Evolutionary conservation across 2,888 invertebrate genomes (phyloP).

Genomic region (Omphaloscelis lunosa): DNA sequence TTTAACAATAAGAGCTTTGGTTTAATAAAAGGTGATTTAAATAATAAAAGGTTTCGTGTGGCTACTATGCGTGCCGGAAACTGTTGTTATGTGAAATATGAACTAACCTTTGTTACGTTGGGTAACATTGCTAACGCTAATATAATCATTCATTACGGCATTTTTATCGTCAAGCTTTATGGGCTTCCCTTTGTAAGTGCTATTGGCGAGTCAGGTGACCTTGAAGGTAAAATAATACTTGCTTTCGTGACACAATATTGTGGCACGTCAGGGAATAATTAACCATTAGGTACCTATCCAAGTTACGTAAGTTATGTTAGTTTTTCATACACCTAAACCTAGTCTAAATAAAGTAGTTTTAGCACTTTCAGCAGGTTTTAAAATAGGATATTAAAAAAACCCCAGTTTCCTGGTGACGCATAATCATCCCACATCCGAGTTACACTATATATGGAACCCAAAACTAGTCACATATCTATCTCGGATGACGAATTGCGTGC

Average conservation of each 20-base stretch:
- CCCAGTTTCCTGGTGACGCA: conserved; percentile 14
- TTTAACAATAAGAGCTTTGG: conserved; percentile 5
- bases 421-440: conserved; percentile 35
- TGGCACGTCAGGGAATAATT: conserved; percentile 26
- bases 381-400: conserved; percentile 9
- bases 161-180: conserved; percentile 32
- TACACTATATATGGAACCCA: conserved; percentile 19
- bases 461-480: conserved; percentile 17
- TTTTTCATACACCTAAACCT: neutral
- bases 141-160: conserved; percentile 48
- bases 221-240: conserved; percentile 32
- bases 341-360: neutral
- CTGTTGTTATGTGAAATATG: conserved; percentile 55
- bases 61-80: conserved; percentile 55
- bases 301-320: neutral
- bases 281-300: neutral
- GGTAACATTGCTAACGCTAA: conserved; percentile 29
- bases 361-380: neutral
- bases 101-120: conserved; percentile 55
- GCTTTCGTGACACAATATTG: neutral
- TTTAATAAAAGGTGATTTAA: conserved; percentile 19
- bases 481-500: conserved; percentile 35
- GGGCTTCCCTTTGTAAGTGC: conserved; percentile 26
- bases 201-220: conserved; percentile 23
- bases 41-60: conserved; percentile 32